phyloP scores from a whole-genome alignment of 92 coral and sea anemone species.

The Pocillopora grandis region DNA sequence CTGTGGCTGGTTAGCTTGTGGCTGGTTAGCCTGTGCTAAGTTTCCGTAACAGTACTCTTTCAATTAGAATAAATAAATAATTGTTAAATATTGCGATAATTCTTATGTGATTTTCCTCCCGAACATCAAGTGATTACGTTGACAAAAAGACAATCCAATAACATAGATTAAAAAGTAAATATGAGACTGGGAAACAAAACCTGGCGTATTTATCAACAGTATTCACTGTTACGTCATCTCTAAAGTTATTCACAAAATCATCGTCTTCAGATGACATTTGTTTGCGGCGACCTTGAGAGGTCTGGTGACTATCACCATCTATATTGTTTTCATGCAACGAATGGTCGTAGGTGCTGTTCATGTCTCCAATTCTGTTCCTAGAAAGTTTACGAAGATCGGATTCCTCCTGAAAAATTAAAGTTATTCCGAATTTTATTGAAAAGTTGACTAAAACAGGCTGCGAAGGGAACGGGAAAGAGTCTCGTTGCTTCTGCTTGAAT shows the following conservation, averaged over 20 bases:
- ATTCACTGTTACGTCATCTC: conserved; percentile 69
- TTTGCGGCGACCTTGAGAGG: background rate
- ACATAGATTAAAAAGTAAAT: conserved; percentile 76
- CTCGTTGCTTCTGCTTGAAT: no score
- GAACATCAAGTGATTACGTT: background rate
- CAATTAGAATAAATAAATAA: no score
- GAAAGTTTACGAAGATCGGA: conserved; percentile 34
- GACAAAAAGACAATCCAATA: conserved; percentile 90
- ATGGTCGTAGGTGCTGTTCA: conserved; percentile 9
- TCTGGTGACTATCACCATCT: conserved; percentile 15
- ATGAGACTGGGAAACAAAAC: conserved; percentile 71
- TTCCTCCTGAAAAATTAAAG: conserved; percentile 17
- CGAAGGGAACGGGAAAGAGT: no score
- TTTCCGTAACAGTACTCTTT: no score
- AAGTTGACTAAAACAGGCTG: background rate
- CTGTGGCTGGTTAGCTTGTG: no score
- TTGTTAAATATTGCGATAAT: no score
- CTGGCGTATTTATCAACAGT: conserved; percentile 83
- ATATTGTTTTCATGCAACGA: conserved; percentile 19
- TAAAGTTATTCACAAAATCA: conserved; percentile 44
- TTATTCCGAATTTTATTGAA: background rate
- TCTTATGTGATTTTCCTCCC: no score
- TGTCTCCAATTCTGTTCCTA: conserved; percentile 23
- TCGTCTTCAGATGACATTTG: conserved; percentile 16
- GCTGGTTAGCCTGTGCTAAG: no score